These are phyloP conservation scores for Rhagoletis pomonella DNA, from an alignment of 1,140 invertebrate genomes.

Conservation along the genomic window DNA sequence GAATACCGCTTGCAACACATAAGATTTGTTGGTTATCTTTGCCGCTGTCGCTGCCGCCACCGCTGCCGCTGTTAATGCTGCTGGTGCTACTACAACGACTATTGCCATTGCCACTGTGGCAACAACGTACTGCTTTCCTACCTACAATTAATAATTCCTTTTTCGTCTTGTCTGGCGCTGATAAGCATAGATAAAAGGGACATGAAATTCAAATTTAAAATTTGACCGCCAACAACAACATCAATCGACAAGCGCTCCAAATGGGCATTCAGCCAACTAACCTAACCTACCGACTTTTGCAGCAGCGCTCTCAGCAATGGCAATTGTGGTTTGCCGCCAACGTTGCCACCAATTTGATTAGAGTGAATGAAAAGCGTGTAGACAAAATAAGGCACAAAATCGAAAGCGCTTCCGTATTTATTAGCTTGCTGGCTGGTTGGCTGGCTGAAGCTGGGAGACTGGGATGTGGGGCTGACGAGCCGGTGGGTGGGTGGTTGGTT, in stretches of 20 bases:
- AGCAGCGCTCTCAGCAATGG: not conserved
- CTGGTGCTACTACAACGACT: not conserved
- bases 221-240: slow-evolving; percentile 39
- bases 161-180: slow-evolving; percentile 41
- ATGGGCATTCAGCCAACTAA: not conserved
- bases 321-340: slow-evolving; percentile 26
- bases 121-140: not conserved
- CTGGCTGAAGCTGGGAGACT: too few relatives aligned
- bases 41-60: not conserved
- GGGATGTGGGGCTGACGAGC: not conserved
- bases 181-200: slow-evolving; percentile 68
- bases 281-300: too few relatives aligned
- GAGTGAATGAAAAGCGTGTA: not conserved
- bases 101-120: not conserved
- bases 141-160: slow-evolving; percentile 38
- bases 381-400: not conserved
- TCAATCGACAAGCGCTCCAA: not conserved
- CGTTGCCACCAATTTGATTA: slow-evolving; percentile 7
- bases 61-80: not conserved
- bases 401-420: slow-evolving; percentile 68
- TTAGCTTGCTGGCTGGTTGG: not conserved
- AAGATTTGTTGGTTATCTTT: not conserved
- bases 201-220: slow-evolving; percentile 73
- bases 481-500: not conserved
- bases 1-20: not conserved